Evolutionary conservation across 2,113 vertebrate species (phyloP).

Genomic region (Apodemus sylvaticus): DNA sequence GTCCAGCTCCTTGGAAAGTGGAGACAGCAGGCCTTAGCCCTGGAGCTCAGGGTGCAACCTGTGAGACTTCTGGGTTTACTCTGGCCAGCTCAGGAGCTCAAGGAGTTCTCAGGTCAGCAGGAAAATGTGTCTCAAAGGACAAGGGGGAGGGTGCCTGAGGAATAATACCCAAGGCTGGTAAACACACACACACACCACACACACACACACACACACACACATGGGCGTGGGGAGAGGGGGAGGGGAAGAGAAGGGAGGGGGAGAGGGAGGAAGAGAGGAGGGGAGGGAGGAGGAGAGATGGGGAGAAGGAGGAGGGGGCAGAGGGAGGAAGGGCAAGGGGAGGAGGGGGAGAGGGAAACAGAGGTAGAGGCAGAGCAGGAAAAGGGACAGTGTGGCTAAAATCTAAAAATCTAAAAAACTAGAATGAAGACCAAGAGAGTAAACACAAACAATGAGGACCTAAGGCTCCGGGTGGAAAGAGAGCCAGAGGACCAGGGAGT

Average conservation of each 20-base stretch:
- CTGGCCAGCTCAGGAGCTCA: not conserved
- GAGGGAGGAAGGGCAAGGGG: too few relatives aligned
- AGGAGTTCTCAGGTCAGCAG: not conserved
- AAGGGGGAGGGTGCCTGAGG: not conserved
- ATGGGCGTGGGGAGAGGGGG: rapidly evolving
- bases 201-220: not conserved
- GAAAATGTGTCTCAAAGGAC: not conserved
- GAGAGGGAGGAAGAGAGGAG: too few relatives aligned
- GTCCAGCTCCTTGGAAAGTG: not conserved
- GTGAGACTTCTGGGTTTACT: not conserved
- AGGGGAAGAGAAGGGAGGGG: too few relatives aligned
- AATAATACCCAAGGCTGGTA: not conserved
- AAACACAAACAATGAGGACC: not conserved
- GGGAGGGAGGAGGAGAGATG: too few relatives aligned
- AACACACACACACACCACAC: not conserved
- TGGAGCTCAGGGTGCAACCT: not conserved
- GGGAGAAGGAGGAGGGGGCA: too few relatives aligned
- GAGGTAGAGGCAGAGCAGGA: too few relatives aligned
- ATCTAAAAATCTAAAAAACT: not conserved
- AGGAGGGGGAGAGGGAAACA: too few relatives aligned
- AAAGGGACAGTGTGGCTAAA: not conserved
- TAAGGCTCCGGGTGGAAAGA: not conserved
- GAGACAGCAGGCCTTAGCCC: too few relatives aligned
- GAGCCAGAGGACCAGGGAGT: not conserved
- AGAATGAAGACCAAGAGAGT: not conserved